Conservation (phyloP, 2,113 vertebrate species). For the Pedionomus torquatus region DNA sequence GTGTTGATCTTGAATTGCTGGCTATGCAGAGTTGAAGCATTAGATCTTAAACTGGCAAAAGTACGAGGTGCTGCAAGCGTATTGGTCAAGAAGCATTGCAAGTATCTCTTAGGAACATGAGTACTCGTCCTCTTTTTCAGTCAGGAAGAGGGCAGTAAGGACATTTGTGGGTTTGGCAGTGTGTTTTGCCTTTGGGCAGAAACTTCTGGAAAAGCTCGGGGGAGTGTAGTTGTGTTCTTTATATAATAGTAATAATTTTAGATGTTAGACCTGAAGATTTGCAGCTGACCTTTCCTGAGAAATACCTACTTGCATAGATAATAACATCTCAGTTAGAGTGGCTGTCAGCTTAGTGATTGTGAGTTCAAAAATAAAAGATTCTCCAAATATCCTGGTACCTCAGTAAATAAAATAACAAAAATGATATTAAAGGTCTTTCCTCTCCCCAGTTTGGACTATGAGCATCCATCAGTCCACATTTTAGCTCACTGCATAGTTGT, state of each 20-base stretch:
- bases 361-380: conserved; percentile 22
- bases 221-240: neutral
- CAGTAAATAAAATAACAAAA: neutral
- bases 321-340: neutral
- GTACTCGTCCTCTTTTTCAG: neutral
- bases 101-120: neutral
- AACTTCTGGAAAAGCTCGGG: neutral
- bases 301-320: neutral
- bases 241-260: neutral
- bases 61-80: neutral
- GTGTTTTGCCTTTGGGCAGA: neutral
- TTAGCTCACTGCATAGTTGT: neutral
- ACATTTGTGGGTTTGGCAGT: neutral
- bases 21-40: neutral
- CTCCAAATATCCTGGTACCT: neutral
- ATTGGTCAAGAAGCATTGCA: neutral
- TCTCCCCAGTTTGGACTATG: neutral
- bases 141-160: neutral
- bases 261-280: neutral
- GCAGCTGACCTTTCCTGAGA: conserved; percentile 13
- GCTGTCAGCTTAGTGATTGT: neutral
- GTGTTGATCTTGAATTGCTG: neutral
- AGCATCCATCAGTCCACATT: neutral
- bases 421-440: neutral
- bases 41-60: neutral